A percentile compares a stretch with the other conserved stretches of the same genome.
These are phyloP conservation scores for Holothuria leucospilota DNA, from an alignment of 53 echinoderm and acorn worm genomes.

Conservation along the genomic window DNA sequence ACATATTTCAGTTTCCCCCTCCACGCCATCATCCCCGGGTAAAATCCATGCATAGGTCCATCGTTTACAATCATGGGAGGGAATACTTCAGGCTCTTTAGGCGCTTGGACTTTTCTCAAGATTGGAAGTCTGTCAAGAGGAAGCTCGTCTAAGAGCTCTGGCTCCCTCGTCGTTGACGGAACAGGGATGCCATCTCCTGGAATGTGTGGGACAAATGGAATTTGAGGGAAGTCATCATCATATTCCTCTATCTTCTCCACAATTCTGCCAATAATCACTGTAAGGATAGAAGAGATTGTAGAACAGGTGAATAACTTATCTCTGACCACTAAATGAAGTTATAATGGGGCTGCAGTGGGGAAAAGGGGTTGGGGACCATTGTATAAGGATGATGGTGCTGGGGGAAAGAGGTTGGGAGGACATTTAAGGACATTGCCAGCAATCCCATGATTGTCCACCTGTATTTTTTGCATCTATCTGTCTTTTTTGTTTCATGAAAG, in stretches of 20 bases:
- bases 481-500: too few relatives aligned
- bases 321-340: too few relatives aligned
- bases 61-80: slow-evolving; percentile 40
- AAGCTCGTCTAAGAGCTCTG: not conserved
- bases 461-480: too few relatives aligned
- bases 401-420: too few relatives aligned
- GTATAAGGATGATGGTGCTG: too few relatives aligned
- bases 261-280: slow-evolving; percentile 43
- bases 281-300: not conserved
- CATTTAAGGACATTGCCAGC: too few relatives aligned
- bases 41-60: not conserved
- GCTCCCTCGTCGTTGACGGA: not conserved
- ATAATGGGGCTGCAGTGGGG: too few relatives aligned
- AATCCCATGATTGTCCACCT: too few relatives aligned
- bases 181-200: not conserved
- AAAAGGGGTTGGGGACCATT: too few relatives aligned
- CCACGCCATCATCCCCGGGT: slow-evolving; percentile 27
- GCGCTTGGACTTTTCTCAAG: slow-evolving; percentile 33
- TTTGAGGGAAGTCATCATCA: slow-evolving; percentile 13
- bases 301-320: not conserved
- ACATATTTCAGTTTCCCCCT: slow-evolving; percentile 65
- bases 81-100: not conserved
- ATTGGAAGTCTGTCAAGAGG: not conserved
- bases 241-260: slow-evolving; percentile 38
- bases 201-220: slow-evolving; percentile 12